These are phyloP conservation scores for Macheiramphus alcinus DNA, from an alignment of 2,113 vertebrate species.

Conservation along the genomic window DNA sequence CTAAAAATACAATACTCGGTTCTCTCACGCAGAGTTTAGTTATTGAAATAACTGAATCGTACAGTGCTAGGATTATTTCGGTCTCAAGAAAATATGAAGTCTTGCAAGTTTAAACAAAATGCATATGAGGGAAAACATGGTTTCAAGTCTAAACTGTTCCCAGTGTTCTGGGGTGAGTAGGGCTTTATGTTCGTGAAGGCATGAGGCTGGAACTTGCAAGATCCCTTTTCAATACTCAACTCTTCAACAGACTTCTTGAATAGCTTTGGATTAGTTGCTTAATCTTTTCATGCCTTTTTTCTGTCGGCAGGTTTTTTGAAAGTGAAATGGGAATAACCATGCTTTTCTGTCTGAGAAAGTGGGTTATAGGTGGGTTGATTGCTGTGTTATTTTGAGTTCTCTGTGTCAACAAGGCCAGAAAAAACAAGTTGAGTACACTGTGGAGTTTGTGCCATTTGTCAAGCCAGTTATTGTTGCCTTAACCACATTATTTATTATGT, in stretches of 20 bases:
- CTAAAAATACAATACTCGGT: slow-evolving; percentile 54
- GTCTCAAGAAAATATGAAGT: background rate
- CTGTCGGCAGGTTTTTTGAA: background rate
- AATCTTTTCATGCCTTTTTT: background rate
- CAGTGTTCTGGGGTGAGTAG: background rate
- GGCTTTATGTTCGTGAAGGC: background rate
- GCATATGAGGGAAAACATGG: background rate
- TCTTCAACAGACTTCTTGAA: background rate
- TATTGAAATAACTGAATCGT: slow-evolving; percentile 40
- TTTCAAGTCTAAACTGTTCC: background rate
- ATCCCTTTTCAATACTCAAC: background rate
- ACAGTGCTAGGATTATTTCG: background rate
- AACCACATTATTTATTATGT: background rate
- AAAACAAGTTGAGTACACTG: background rate
- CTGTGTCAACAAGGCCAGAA: background rate
- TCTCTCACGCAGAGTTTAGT: background rate
- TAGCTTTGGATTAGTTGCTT: background rate
- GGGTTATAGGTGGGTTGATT: background rate
- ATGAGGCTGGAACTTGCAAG: background rate
- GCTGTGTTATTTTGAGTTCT: background rate
- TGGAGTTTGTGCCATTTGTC: background rate
- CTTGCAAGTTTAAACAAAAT: background rate
- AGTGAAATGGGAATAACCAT: background rate
- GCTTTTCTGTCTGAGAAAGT: background rate
- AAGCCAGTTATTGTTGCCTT: background rate